Evolutionary conservation across 2,113 vertebrate species (phyloP).

Genomic region (Eclectus roratus): DNA sequence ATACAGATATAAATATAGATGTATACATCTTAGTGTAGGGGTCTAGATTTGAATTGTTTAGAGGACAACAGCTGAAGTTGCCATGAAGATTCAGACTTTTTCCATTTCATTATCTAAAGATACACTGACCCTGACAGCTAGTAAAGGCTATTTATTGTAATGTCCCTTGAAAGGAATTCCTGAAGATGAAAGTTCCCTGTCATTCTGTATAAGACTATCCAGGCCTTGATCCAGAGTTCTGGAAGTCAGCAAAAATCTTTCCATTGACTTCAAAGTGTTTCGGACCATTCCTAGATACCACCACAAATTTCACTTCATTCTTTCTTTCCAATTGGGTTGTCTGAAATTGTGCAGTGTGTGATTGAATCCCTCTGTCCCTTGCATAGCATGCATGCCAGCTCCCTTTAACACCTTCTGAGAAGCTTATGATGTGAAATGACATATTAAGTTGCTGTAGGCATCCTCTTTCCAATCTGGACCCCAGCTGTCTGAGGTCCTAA

Average conservation of each 20-base stretch:
- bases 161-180: conserved; percentile 23
- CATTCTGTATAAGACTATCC: background rate
- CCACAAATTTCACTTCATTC: conserved; percentile 22
- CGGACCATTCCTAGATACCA: conserved; percentile 1
- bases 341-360: background rate
- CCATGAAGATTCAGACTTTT: background rate
- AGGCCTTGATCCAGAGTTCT: conserved; percentile 14
- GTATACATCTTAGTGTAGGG: background rate
- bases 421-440: background rate
- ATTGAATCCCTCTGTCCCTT: conserved; percentile 48
- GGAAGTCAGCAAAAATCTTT: conserved; percentile 30
- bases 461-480: conserved; percentile 51
- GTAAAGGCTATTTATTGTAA: background rate
- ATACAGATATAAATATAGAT: background rate
- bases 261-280: conserved; percentile 42
- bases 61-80: background rate
- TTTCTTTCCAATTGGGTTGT: background rate
- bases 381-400: conserved; percentile 36
- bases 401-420: conserved; percentile 52
- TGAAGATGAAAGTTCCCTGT: conserved; percentile 19
- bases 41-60: background rate
- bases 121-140: background rate
- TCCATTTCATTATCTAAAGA: background rate
- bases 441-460: conserved; percentile 11
- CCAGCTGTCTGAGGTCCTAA: conserved; percentile 40